Evolutionary conservation across 2,113 vertebrate genomes (phyloP).

Genomic region (Poeciliopsis occidentalis): DNA sequence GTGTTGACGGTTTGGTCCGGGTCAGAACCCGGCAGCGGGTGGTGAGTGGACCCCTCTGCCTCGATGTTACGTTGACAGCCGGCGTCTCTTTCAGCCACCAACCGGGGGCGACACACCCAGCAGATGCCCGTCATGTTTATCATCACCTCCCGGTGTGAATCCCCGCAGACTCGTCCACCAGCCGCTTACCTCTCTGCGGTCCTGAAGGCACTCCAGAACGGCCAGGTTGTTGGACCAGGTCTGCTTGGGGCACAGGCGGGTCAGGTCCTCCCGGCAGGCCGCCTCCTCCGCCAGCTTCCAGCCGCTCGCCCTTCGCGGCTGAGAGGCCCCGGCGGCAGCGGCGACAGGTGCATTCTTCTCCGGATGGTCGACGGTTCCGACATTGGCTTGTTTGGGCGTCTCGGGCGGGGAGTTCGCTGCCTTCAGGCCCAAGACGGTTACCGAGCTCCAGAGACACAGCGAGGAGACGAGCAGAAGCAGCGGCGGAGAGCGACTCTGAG

Average conservation of each 20-base stretch:
- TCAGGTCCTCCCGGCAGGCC: slow-evolving; percentile 92
- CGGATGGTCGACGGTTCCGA: slow-evolving; percentile 43
- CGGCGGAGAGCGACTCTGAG: slow-evolving; percentile 70
- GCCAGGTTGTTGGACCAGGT: slow-evolving; percentile 97
- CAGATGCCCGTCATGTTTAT: slow-evolving; percentile 31
- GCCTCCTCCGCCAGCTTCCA: slow-evolving; percentile 96
- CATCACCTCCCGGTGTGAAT: slow-evolving; percentile 8
- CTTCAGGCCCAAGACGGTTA: slow-evolving; percentile 47
- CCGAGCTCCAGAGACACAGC: slow-evolving; percentile 46
- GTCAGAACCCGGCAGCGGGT: neutral
- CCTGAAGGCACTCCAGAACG: slow-evolving; percentile 95
- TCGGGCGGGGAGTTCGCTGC: slow-evolving; percentile 50
- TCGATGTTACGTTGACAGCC: slow-evolving; percentile 20
- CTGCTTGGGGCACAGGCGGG: slow-evolving; percentile 91
- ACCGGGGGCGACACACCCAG: slow-evolving; percentile 49
- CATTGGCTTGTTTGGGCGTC: slow-evolving; percentile 46
- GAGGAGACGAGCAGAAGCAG: slow-evolving; percentile 61
- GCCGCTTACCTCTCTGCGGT: slow-evolving; percentile 88
- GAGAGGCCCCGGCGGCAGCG: slow-evolving; percentile 75
- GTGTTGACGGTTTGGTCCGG: neutral
- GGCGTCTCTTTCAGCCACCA: neutral
- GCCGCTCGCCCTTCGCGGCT: slow-evolving; percentile 79
- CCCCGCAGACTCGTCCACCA: neutral
- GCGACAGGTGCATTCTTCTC: slow-evolving; percentile 66
- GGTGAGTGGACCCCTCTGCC: slow-evolving; percentile 16